Conservation (phyloP, 2,113 vertebrate species). For the Bufo gargarizans region DNA sequence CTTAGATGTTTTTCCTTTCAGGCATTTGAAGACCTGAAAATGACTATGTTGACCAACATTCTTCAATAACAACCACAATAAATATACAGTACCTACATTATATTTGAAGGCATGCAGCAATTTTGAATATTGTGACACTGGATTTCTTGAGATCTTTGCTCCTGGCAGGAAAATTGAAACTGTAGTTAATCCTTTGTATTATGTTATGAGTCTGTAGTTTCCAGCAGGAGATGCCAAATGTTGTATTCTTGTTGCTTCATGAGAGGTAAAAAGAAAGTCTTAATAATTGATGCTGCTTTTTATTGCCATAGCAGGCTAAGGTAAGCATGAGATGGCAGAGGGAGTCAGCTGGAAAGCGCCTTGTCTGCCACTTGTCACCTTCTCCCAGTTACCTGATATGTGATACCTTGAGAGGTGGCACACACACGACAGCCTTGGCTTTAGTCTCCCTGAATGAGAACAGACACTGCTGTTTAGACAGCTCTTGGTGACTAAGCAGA, state of each 20-base stretch:
- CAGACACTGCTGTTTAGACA: constrained; percentile 35
- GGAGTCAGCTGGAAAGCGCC: constrained; percentile 80
- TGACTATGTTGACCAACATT: neutral
- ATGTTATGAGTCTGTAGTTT: constrained; percentile 62
- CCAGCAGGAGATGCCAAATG: constrained; percentile 63
- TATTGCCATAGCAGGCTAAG: constrained; percentile 68
- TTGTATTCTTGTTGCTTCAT: constrained; percentile 61
- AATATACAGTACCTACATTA: neutral
- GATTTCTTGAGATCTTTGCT: constrained; percentile 18
- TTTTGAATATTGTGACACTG: neutral
- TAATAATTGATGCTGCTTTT: constrained; percentile 83
- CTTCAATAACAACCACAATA: neutral
- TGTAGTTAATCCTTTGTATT: constrained; percentile 61
- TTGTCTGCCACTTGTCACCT: constrained; percentile 67
- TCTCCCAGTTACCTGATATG: constrained; percentile 62
- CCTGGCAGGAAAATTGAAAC: constrained; percentile 51
- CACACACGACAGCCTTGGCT: constrained; percentile 59
- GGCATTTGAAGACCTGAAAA: neutral
- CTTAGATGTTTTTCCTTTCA: neutral
- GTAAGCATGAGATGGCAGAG: constrained; percentile 72
- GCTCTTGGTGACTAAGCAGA: neutral
- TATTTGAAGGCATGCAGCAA: neutral
- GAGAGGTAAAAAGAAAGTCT: constrained; percentile 72
- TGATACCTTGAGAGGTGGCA: constrained; percentile 61
- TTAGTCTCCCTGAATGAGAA: constrained; percentile 25